These are phyloP conservation scores for Nylanderia fulva DNA, from an alignment of 1,140 invertebrate species.

Conservation along the genomic window DNA sequence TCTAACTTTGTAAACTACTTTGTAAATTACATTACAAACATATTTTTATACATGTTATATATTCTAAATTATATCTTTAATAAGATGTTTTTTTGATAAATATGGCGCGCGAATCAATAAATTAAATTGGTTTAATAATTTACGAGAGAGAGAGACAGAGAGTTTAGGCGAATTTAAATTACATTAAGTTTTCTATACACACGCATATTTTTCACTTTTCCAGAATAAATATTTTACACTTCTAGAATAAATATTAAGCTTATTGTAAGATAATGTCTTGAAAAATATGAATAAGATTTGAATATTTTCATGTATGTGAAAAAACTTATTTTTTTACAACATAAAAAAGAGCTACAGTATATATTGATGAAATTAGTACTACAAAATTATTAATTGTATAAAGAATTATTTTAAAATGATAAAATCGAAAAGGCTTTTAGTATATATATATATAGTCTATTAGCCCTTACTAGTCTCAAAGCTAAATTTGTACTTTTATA, in stretches of 20 bases:
- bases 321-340: neutral
- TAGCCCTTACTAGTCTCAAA: too few species aligned
- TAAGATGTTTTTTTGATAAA: conserved; percentile 3
- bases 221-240: neutral
- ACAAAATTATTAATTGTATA: too few species aligned
- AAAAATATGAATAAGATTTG: neutral
- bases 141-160: too few species aligned
- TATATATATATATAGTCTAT: too few species aligned
- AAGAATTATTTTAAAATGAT: too few species aligned
- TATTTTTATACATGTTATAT: neutral
- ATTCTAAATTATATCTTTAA: conserved; percentile 11
- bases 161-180: neutral
- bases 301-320: neutral
- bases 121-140: conserved; percentile 9
- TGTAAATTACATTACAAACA: conserved; percentile 39
- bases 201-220: neutral
- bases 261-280: neutral
- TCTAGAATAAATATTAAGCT: neutral
- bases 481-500: too few species aligned
- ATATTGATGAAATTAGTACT: too few species aligned
- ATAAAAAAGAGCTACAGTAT: neutral
- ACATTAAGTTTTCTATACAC: neutral
- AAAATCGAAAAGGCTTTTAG: too few species aligned
- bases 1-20: conserved; percentile 40
- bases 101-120: neutral